phyloP scores from a whole-genome alignment of 2,113 vertebrate species.

The Pogonocichla stellata region DNA sequence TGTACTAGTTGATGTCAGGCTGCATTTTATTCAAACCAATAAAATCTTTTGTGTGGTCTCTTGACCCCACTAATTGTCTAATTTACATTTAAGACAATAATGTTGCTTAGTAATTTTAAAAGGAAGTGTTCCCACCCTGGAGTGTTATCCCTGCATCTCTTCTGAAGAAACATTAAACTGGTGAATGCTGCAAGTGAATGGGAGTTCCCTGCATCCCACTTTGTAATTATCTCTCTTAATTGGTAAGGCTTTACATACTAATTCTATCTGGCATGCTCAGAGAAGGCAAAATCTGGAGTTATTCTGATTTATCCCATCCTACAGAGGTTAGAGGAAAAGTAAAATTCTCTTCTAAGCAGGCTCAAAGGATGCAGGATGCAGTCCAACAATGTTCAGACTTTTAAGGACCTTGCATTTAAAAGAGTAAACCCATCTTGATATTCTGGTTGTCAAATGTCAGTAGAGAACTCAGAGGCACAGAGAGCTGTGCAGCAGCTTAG shows the following conservation, averaged over 20 bases:
- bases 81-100: slow-evolving; percentile 61
- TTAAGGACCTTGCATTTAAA: neutral
- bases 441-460: neutral
- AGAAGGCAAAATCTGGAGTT: slow-evolving; percentile 2
- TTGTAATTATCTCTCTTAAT: slow-evolving; percentile 16
- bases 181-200: slow-evolving; percentile 48
- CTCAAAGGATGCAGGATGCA: neutral
- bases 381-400: neutral
- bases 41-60: slow-evolving; percentile 58
- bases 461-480: neutral
- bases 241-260: slow-evolving; percentile 40
- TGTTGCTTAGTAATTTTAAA: slow-evolving; percentile 34
- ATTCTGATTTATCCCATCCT: neutral
- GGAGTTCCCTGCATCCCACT: neutral
- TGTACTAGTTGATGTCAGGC: neutral
- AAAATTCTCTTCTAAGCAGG: neutral
- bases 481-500: neutral
- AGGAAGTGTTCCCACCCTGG: slow-evolving; percentile 27
- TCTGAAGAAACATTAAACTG: slow-evolving; percentile 26
- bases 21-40: slow-evolving; percentile 63
- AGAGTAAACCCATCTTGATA: neutral
- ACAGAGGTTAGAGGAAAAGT: neutral
- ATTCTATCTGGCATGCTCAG: neutral
- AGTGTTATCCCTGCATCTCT: slow-evolving; percentile 18
- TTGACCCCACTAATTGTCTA: slow-evolving; percentile 34